Evolutionary conservation across 2,888 invertebrate genomes (phyloP), one percentile per base, ranked within the genome.

Genomic region (Cyclophora punctaria): DNA sequence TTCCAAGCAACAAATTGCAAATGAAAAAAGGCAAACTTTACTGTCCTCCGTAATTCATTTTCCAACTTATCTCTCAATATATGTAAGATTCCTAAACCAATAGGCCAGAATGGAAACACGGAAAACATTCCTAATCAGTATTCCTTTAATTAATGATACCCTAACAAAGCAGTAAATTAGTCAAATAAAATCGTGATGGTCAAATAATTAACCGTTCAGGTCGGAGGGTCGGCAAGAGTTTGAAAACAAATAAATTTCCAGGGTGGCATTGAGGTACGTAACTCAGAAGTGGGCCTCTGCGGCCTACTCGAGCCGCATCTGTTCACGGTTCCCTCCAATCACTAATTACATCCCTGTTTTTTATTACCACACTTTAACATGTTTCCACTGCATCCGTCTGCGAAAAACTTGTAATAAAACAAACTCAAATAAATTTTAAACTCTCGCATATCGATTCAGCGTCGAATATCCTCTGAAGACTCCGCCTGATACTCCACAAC

Each of bases 341-440:
- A 82, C 83, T 85, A 83, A 85, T 85, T 85, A 84, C 79, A 66
- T 62, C 73, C 73, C 64, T 71, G 76, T 75, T 81, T 80, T 81
- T 80, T 80, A 78, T 78, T 73, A 70, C 71, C 71, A 71, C 69
- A 55, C 73, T 69, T 67, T 74, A 69, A 75, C 73, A 71, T 78
- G 73, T 72, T 77, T 69, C 71, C 71, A 69, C 63, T 73, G 70
- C 71, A 70, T 65, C 68, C 67, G 65, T 64, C 61, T 59, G 62
- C 60, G 66, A 64, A 71, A 73, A 73, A 68, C 62, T 69, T 65
- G 56, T 63, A 66, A 71, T 65, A 55, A 62, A 66, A 66, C 64
- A 62, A 66, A 66, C 64, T 62, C 60, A 59, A 69, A 64, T 69
- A 64, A 73, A 69, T 71, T 71, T 70, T 63, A 66, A 68, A 55